Evolutionary conservation across 2,113 vertebrate species (phyloP).

Genomic region (Coregonus clupeaformis): DNA sequence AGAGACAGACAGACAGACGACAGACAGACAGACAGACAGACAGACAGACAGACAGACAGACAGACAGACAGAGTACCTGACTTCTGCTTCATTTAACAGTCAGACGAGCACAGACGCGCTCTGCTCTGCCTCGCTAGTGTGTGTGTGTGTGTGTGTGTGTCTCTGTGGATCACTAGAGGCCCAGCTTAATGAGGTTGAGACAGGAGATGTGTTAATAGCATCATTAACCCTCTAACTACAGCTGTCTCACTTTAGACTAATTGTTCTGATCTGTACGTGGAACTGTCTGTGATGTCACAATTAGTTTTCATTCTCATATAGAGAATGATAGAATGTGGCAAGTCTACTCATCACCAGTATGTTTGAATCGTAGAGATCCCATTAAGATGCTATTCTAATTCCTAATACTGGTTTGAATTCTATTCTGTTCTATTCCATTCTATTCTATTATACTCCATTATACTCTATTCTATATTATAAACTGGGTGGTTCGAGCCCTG

Average conservation of each 20-base stretch:
- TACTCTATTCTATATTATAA: too few relatives aligned
- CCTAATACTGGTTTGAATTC: too few relatives aligned
- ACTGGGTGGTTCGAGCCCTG: too few relatives aligned
- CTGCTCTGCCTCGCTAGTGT: conserved; percentile 38
- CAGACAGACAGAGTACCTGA: conserved; percentile 23
- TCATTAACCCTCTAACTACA: conserved; percentile 45
- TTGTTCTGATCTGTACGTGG: not conserved
- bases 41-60: conserved; percentile 7
- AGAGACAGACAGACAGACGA: not conserved
- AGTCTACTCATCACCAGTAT: too few relatives aligned
- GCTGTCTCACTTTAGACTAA: conserved; percentile 33
- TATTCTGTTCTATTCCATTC: too few relatives aligned
- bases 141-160: too few relatives aligned
- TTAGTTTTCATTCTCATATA: too few relatives aligned
- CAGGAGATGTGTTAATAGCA: conserved; percentile 49
- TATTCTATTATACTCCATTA: too few relatives aligned
- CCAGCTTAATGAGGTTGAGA: conserved; percentile 53
- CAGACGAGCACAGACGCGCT: conserved; percentile 55
- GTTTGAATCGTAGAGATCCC: too few relatives aligned
- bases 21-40: conserved; percentile 1
- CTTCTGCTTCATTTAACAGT: conserved; percentile 40
- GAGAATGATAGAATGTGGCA: too few relatives aligned
- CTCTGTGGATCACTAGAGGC: conserved; percentile 28
- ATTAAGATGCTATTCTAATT: too few relatives aligned
- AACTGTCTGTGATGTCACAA: not conserved